A percentile compares a stretch with the other conserved stretches of the same genome.
phyloP scores from a whole-genome alignment of 2,113 vertebrate species.

The Callipepla squamata region DNA sequence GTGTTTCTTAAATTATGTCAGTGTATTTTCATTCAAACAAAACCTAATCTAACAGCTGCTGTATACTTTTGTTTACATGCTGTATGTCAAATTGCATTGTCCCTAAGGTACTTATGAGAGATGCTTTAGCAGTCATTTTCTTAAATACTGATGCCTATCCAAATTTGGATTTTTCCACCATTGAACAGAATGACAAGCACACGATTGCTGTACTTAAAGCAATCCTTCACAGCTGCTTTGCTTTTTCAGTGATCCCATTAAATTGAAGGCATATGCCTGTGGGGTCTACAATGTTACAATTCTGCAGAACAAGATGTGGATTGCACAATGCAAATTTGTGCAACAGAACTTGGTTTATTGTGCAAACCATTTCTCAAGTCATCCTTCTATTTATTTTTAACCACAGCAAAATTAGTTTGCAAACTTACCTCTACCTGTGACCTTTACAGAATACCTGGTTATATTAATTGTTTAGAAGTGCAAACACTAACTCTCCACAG shows the following conservation, averaged over 20 bases:
- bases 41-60: conserved; percentile 81
- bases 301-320: conserved; percentile 74
- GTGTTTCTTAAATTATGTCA: conserved; percentile 26
- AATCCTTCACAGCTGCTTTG: conserved; percentile 87
- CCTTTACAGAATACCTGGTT: conserved; percentile 63
- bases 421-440: neutral
- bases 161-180: conserved; percentile 82
- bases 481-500: conserved; percentile 23
- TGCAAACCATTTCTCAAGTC: conserved; percentile 18
- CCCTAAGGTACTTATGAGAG: conserved; percentile 80
- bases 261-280: conserved; percentile 83
- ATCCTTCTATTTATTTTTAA: conserved; percentile 28
- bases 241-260: conserved; percentile 83
- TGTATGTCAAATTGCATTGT: conserved; percentile 79
- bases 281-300: conserved; percentile 72
- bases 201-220: conserved; percentile 89
- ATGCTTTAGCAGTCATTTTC: conserved; percentile 86
- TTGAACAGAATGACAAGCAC: conserved; percentile 90
- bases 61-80: conserved; percentile 80
- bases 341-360: conserved; percentile 62
- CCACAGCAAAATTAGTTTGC: conserved; percentile 53
- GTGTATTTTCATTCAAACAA: conserved; percentile 70
- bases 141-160: conserved; percentile 89
- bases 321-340: conserved; percentile 59
- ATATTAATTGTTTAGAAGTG: conserved; percentile 69